phyloP scores from a whole-genome alignment of 1,140 invertebrate species.

The Saccostrea cuccullata region DNA sequence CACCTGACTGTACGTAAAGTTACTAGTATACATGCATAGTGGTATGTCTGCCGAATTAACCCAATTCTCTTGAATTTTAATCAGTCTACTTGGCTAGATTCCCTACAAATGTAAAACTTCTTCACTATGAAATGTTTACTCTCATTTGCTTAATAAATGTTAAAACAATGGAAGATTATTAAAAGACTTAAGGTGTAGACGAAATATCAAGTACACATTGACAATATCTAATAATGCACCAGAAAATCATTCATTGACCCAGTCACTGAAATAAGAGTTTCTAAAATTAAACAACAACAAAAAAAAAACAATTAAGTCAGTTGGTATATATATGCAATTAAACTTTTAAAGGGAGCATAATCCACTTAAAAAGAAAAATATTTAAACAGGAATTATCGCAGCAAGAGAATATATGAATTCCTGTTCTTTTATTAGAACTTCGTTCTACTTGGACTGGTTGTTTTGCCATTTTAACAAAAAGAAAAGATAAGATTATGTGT shows the following conservation, averaged over 20 bases:
- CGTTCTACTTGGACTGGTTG: constrained; percentile 11
- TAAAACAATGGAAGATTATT: too few species aligned
- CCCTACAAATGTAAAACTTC: too few species aligned
- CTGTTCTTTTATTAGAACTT: not conserved
- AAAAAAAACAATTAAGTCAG: not conserved
- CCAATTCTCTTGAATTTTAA: too few species aligned
- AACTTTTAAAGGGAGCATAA: constrained; percentile 2
- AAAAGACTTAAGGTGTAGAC: too few species aligned
- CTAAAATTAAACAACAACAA: not conserved
- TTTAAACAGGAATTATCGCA: not conserved
- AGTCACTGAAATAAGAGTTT: not conserved
- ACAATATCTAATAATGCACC: not conserved
- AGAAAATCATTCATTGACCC: not conserved
- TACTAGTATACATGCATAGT: too few species aligned
- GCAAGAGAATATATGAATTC: not conserved
- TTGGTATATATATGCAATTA: not conserved
- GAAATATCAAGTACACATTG: too few species aligned
- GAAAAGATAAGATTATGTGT: constrained; percentile 33
- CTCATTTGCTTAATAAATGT: too few species aligned
- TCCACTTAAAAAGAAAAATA: constrained; percentile 34
- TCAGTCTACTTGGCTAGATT: too few species aligned
- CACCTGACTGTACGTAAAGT: too few species aligned
- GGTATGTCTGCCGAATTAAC: too few species aligned
- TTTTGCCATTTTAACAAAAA: constrained; percentile 10
- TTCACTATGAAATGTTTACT: too few species aligned